Conservation (phyloP, 2,113 vertebrate species). For the Menidia beryllina region DNA sequence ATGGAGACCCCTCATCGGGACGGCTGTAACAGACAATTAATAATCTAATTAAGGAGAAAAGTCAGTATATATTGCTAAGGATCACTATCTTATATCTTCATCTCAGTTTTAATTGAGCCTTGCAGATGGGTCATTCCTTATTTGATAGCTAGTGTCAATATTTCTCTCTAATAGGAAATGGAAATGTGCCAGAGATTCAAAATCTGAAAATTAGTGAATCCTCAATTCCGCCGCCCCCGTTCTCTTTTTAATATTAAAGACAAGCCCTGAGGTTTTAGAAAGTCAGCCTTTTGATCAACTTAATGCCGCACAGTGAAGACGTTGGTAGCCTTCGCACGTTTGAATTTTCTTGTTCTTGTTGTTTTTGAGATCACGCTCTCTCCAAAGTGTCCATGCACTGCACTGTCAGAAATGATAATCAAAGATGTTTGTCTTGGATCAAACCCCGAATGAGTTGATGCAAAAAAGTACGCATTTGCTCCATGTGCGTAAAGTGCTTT, state of each 20-base stretch:
- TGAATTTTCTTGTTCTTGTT: not conserved
- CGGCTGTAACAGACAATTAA: constrained; percentile 45
- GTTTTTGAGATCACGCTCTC: constrained; percentile 7
- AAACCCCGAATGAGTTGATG: too few relatives aligned
- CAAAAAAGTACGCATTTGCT: too few relatives aligned
- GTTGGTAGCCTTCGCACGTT: constrained; percentile 39
- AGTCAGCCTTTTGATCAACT: constrained; percentile 53
- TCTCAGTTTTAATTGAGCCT: constrained; percentile 51
- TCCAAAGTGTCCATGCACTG: not conserved
- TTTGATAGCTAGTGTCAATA: constrained; percentile 33
- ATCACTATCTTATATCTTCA: constrained; percentile 39
- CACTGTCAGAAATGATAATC: constrained; percentile 7
- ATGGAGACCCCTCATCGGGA: constrained; percentile 29
- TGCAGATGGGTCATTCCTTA: constrained; percentile 50
- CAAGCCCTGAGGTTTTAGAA: constrained; percentile 43
- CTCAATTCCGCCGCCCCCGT: constrained; percentile 15
- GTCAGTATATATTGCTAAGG: constrained; percentile 15
- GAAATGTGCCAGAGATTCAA: constrained; percentile 30
- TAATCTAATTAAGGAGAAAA: constrained; percentile 64
- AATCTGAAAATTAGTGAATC: constrained; percentile 39
- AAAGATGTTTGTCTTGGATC: not conserved
- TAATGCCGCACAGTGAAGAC: constrained; percentile 21
- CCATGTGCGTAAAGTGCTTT: not conserved
- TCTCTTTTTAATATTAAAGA: constrained; percentile 35
- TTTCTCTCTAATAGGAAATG: constrained; percentile 44